Conservation (phyloP, 2,888 invertebrate species). For the Neria commutata region DNA sequence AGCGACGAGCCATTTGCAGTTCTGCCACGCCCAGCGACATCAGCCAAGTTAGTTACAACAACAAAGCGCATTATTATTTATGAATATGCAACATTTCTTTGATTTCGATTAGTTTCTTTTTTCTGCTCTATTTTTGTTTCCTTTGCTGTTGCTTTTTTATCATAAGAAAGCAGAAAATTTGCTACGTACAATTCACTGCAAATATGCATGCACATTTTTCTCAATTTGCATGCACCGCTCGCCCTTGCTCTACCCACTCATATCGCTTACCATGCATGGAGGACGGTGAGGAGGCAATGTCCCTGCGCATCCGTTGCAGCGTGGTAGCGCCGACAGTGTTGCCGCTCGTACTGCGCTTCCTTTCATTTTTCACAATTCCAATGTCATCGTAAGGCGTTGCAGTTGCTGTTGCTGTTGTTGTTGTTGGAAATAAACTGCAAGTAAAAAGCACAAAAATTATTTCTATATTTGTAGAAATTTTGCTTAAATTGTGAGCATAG, state of each 20-base stretch:
- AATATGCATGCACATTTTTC: no score
- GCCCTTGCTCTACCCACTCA: neutral
- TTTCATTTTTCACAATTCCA: slow-evolving; percentile 40
- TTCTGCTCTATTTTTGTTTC: neutral
- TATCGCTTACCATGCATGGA: slow-evolving; percentile 56
- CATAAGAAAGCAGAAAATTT: no score
- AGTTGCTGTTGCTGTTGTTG: slow-evolving; percentile 17
- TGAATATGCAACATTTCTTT: neutral
- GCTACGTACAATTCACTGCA: no score
- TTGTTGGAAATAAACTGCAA: slow-evolving; percentile 12
- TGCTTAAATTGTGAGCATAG: no score
- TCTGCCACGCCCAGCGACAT: neutral
- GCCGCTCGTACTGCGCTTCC: slow-evolving; percentile 45
- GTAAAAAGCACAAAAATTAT: neutral
- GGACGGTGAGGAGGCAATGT: slow-evolving; percentile 53
- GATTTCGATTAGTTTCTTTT: neutral
- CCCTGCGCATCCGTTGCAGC: slow-evolving; percentile 45
- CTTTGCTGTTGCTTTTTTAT: neutral
- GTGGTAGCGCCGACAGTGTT: slow-evolving; percentile 23
- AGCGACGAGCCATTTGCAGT: no score
- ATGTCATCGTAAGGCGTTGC: slow-evolving; percentile 6
- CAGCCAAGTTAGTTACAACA: no score
- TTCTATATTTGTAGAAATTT: no score
- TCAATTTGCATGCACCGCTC: no score
- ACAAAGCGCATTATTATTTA: neutral